phyloP scores from a whole-genome alignment of 2,797 vertebrate genomes.

The Ctenosaura bakeri region DNA sequence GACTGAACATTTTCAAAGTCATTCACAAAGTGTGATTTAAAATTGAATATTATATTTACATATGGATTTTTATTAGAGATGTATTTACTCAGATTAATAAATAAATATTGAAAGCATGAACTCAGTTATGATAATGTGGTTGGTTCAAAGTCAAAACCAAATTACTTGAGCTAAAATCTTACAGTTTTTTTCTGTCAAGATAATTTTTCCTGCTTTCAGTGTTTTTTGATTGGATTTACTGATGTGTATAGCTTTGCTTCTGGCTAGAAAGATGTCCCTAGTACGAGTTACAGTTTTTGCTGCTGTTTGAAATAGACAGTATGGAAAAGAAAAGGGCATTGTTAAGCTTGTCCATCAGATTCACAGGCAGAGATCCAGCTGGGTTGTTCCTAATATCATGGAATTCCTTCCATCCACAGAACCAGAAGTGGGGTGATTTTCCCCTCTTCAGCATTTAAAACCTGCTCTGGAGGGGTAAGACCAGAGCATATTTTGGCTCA shows the following conservation, averaged over 20 bases:
- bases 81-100: constrained; percentile 61
- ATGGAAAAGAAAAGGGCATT: neutral
- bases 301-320: neutral
- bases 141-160: constrained; percentile 42
- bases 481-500: too few species aligned
- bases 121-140: constrained; percentile 29
- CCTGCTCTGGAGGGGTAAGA: neutral
- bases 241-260: constrained; percentile 30
- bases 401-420: neutral
- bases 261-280: neutral
- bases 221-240: constrained; percentile 46
- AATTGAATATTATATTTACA: constrained; percentile 67
- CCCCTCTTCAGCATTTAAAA: neutral
- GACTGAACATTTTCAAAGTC: constrained; percentile 60
- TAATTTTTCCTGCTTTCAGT: constrained; percentile 35
- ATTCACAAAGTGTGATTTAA: constrained; percentile 56
- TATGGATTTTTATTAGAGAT: constrained; percentile 54
- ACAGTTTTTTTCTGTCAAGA: neutral
- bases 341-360: constrained; percentile 10
- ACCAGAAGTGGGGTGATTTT: neutral
- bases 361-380: neutral
- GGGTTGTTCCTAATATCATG: neutral
- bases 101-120: constrained; percentile 57
- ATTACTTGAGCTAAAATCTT: neutral
- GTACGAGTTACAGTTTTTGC: constrained; percentile 16